Conservation (phyloP, 2,797 vertebrate species). For the Florisuga fusca region DNA sequence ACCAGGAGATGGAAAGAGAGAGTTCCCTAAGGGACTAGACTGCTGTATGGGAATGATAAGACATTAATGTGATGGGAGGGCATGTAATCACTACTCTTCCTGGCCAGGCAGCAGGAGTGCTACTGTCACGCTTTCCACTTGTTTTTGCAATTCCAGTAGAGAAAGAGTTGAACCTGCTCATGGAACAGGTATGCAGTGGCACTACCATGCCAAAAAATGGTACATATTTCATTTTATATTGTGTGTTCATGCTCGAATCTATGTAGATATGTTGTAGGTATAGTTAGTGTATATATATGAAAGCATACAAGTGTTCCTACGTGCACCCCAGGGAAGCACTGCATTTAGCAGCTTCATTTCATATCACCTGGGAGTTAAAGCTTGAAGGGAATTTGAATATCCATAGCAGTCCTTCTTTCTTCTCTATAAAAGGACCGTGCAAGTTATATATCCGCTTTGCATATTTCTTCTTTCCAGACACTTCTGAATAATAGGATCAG, state of each 20-base stretch:
- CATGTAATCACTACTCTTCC: neutral
- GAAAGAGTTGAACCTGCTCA: neutral
- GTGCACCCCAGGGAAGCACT: neutral
- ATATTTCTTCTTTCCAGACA: neutral
- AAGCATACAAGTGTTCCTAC: neutral
- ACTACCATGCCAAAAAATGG: neutral
- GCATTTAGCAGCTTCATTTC: neutral
- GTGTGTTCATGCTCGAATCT: neutral
- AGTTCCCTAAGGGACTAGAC: neutral
- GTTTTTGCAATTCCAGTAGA: neutral
- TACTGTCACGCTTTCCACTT: neutral
- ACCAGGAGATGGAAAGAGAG: neutral
- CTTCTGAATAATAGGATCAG: neutral
- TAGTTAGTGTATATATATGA: neutral
- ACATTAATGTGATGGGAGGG: neutral
- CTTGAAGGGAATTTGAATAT: neutral
- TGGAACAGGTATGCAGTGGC: neutral
- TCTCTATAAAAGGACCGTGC: neutral
- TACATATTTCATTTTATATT: neutral
- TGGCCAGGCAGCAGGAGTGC: neutral
- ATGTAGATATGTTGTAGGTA: neutral
- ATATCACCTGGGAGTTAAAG: neutral
- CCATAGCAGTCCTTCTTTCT: neutral
- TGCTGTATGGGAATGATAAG: neutral
- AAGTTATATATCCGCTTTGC: neutral